Conservation (phyloP, 2,113 vertebrate genomes). For the Poicephalus gulielmi region DNA sequence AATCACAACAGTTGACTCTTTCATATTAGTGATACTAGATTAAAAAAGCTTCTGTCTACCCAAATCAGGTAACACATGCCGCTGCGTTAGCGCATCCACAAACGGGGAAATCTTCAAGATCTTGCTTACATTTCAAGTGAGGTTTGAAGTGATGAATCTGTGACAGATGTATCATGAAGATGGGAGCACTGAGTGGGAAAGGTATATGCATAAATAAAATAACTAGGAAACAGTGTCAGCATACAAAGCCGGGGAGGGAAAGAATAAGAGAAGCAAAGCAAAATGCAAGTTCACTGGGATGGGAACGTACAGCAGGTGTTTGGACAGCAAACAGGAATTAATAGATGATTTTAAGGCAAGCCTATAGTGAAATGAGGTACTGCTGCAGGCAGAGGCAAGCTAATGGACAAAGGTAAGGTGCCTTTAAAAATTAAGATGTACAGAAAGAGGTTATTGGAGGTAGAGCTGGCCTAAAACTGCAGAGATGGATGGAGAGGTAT, state of each 20-base stretch:
- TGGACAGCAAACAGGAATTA: neutral
- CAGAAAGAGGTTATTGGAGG: neutral
- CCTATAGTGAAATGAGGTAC: conserved; percentile 29
- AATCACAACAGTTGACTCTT: neutral
- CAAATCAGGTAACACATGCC: neutral
- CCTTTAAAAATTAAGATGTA: conserved; percentile 5
- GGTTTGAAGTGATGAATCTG: neutral
- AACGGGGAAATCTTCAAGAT: neutral
- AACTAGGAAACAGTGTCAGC: neutral
- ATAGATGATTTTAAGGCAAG: conserved; percentile 5
- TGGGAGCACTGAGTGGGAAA: neutral
- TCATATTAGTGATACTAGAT: neutral
- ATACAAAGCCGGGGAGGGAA: neutral
- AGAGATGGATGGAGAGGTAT: neutral
- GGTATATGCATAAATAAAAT: neutral
- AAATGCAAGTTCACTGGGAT: neutral
- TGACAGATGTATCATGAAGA: neutral
- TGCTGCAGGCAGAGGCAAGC: neutral
- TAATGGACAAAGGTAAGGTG: neutral
- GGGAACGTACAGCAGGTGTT: neutral
- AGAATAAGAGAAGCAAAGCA: neutral
- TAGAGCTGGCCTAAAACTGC: neutral
- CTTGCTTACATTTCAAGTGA: neutral
- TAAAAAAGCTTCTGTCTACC: neutral
- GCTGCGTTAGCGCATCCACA: neutral